Conservation (phyloP, 92 coral and sea anemone species). For the Diadumene lineata region DNA sequence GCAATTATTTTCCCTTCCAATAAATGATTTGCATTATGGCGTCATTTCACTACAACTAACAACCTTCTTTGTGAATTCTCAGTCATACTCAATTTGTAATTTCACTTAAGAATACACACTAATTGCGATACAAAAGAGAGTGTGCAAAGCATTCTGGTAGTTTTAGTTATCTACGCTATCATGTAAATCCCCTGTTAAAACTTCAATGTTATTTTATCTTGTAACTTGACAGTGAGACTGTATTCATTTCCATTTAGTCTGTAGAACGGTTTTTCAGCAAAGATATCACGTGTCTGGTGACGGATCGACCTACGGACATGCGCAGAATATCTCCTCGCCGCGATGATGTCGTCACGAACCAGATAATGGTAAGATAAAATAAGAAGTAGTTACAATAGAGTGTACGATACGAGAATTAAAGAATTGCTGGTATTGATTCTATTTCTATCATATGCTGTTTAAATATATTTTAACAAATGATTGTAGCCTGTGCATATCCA, state of each 20-base stretch:
- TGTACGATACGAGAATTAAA: background rate
- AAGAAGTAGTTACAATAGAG: too few species aligned
- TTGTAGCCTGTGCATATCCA: background rate
- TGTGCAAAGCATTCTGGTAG: too few species aligned
- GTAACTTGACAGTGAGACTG: background rate
- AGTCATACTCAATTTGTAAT: too few species aligned
- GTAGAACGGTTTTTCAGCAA: conserved; percentile 74
- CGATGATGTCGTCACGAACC: background rate
- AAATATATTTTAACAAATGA: background rate
- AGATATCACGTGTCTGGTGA: conserved; percentile 74
- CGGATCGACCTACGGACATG: conserved; percentile 51
- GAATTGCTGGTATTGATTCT: background rate
- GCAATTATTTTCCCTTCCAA: too few species aligned
- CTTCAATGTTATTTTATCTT: background rate
- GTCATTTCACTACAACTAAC: too few species aligned
- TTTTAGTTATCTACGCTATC: too few species aligned
- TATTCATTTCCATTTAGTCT: conserved; percentile 32
- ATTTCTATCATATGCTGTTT: background rate
- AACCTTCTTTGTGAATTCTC: too few species aligned
- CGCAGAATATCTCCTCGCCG: conserved; percentile 41
- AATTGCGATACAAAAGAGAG: too few species aligned
- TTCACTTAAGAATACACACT: too few species aligned
- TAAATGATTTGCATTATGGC: too few species aligned
- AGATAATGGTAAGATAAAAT: conserved; percentile 30
- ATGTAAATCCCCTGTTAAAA: too few species aligned